Evolutionary conservation across 2,797 vertebrate genomes (phyloP), one percentile per base, ranked within the genome.

Genomic region (Hippopotamyrus pictus): DNA sequence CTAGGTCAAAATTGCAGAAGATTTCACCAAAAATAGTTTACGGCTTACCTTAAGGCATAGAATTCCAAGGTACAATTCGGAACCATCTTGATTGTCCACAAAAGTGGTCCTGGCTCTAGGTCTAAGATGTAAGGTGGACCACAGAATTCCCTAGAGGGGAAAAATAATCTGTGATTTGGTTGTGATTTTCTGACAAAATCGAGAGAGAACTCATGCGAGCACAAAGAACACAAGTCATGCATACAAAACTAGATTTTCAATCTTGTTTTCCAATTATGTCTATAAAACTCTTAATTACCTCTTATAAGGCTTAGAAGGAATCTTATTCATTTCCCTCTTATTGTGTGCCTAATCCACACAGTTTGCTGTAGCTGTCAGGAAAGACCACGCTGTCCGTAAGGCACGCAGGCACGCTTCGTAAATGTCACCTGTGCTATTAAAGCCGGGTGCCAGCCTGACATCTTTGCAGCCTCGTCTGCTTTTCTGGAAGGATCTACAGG

Each of bases 351-450:
- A 5, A 14, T 37, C n/a, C 53, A 19, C 50, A 87, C 85, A 19
- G 33, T 41, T 59, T 57, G 9, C 51, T 41, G 53, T 87, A 5
- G 17, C 85, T 87, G 85, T 73, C 29, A 86, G 50, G 3, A 86
- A 86, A 57, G 5, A 86, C 44, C 12, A 29, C 33, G 6, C 76
- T 46, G 76, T 82, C 76, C 5, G 8, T 57, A 44, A 53, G 53
- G 33, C 25, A 59, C 0, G 12, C 51, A 54, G 53, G 51, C 8
- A 17, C 22, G 33, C 53, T 57, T n/a, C 19, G 5, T 57, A 57
- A 87, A 87, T 87, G 53, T 87, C 85, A 57, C 17, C 85, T 19
- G 29, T 37, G 85, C 29, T 86, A 53, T 86, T 86, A 86, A 41
- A 85, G 44, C 82, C 0, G 46, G n/a, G 44, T 6, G n/a, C 22